A percentile compares a stretch with the other conserved stretches of the same genome.
Evolutionary conservation across 2,113 vertebrate species (phyloP).

Genomic region (Monarcha castaneiventris): DNA sequence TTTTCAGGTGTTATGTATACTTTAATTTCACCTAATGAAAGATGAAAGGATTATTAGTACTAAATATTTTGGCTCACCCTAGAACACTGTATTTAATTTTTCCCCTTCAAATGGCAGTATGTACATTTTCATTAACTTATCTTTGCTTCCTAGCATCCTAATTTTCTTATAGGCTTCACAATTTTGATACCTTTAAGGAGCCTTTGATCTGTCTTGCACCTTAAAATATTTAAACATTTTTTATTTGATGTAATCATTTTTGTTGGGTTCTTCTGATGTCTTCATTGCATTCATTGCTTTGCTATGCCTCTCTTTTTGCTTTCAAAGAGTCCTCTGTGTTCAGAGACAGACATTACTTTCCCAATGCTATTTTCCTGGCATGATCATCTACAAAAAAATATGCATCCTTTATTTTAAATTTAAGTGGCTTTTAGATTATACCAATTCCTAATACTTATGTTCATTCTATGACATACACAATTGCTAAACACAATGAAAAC

Average conservation of each 20-base stretch:
- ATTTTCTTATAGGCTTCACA: not conserved
- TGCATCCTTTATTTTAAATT: not conserved
- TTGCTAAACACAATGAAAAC: not conserved
- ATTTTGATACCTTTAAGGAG: not conserved
- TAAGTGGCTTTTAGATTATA: not conserved
- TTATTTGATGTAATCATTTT: not conserved
- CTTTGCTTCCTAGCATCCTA: not conserved
- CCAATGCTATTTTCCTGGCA: not conserved
- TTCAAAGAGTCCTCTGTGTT: not conserved
- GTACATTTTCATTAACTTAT: not conserved
- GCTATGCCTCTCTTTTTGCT: not conserved
- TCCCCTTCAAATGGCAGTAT: not conserved
- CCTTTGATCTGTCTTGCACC: not conserved
- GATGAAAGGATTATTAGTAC: not conserved
- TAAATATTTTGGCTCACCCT: constrained; percentile 2
- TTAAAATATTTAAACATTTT: not conserved
- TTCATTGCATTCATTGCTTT: not conserved
- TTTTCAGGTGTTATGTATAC: not conserved
- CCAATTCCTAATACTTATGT: not conserved
- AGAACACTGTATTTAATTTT: not conserved
- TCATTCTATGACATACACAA: not conserved
- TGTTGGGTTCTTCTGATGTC: not conserved
- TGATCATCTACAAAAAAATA: not conserved
- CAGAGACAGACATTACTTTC: not conserved
- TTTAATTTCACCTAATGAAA: not conserved